These are phyloP conservation scores for Podiceps cristatus DNA, from an alignment of 2,113 vertebrate genomes.

Conservation along the genomic window DNA sequence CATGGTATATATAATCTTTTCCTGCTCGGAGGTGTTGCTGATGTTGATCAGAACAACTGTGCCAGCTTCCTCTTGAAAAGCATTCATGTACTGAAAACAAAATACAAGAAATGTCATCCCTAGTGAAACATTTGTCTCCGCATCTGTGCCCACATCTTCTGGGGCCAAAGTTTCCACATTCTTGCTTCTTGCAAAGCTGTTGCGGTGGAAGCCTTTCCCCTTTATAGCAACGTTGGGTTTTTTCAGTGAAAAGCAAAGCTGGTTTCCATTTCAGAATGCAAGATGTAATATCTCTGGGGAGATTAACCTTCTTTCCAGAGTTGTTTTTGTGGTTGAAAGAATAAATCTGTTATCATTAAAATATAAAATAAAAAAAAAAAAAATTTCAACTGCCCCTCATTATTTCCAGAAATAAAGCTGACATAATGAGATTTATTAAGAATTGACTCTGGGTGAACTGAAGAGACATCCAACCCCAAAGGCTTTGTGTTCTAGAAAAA, in stretches of 20 bases:
- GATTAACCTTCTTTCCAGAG: conserved; percentile 20
- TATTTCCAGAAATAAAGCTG: conserved; percentile 32
- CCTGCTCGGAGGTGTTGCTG: neutral
- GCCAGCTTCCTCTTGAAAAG: neutral
- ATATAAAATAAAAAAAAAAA: neutral
- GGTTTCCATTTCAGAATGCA: conserved; percentile 1
- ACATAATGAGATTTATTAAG: neutral
- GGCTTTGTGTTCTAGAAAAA: neutral
- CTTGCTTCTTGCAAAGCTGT: conserved; percentile 28
- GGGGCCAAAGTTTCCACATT: conserved; percentile 37
- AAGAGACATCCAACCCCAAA: neutral
- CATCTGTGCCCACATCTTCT: conserved; percentile 32
- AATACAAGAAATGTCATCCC: conserved; percentile 3
- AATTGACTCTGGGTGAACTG: neutral
- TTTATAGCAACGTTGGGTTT: neutral
- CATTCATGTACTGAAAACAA: neutral
- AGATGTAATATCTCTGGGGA: conserved; percentile 31
- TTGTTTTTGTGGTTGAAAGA: conserved; percentile 18
- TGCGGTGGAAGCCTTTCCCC: conserved; percentile 6
- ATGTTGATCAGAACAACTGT: neutral
- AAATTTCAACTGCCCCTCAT: neutral
- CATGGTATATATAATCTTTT: neutral
- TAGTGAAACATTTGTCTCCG: neutral
- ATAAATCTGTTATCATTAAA: conserved; percentile 41
- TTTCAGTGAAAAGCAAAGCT: neutral